Evolutionary conservation across 2,797 vertebrate genomes (phyloP), one percentile per base, ranked within the genome.

Genomic region (Psittacula derbiana): DNA sequence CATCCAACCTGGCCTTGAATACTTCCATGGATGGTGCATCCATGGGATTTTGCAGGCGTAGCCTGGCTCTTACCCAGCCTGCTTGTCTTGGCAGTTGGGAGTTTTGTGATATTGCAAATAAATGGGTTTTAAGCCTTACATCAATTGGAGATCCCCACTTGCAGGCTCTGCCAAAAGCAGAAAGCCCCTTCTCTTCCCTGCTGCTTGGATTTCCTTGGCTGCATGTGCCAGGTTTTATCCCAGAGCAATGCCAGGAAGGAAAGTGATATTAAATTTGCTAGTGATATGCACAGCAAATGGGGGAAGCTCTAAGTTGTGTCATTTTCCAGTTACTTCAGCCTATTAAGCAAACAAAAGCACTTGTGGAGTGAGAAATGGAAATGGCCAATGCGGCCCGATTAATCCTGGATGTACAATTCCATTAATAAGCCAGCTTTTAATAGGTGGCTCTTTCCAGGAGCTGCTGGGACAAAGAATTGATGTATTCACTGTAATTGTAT

Each of bases 271-370:
- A 95, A 97, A 97, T 98, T 95, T 95, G 96, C 95, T 96, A 93
- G 92, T 27, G 84, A 95, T 96, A 40, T 0, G 57, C 52, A 12
- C 73, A 86, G 96, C 97, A 97, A 97, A 97, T 91, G 97, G 97
- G 95, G 96, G 94, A 93, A 91, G 96, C 96, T 96, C 94, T 86
- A 89, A 98, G 97, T 97, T 98, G 97, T 97, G 97, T 96, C 97
- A 87, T 97, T 97, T 97, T 96, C 97, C 95, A 98, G 97, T 97
- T 97, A 97, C 97, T 98, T 98, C 97, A 98, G 97, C 96, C 97
- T 97, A 98, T 98, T 98, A 98, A 97, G 97, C 97, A 97, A 98
- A 98, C 98, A 98, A 98, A 98, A 98, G 98, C 97, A 97, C 97
- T 97, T 97, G 97, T 95, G 96, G 98, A 98, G 97, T 98, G 98